Evolutionary conservation across 1,140 invertebrate genomes (phyloP), one percentile per base, ranked within the genome.

Genomic region (Caenorhabditis latens): DNA sequence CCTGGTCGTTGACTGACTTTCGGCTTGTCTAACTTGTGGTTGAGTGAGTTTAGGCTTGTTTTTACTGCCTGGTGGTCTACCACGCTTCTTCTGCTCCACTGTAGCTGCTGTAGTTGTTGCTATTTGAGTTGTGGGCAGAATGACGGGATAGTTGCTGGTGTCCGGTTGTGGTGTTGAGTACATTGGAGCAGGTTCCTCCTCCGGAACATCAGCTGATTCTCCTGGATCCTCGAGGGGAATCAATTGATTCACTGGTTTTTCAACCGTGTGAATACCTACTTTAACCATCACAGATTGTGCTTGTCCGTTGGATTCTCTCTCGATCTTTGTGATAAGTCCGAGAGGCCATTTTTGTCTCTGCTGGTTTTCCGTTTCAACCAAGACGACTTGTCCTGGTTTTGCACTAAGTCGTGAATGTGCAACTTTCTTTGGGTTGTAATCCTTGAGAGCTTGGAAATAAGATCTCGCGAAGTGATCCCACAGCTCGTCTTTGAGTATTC

Each of bases 141-240:
- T n/a, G n/a, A n/a, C n/a, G n/a, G n/a, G n/a, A n/a, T n/a, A n/a
- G n/a, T n/a, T n/a, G n/a, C n/a, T n/a, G n/a, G n/a, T n/a, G n/a
- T n/a, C n/a, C n/a, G n/a, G n/a, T n/a, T n/a, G n/a, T n/a, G n/a
- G n/a, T n/a, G n/a, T n/a, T n/a, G n/a, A n/a, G n/a, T n/a, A n/a
- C n/a, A n/a, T n/a, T n/a, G n/a, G n/a, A n/a, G n/a, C n/a, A n/a
- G n/a, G n/a, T n/a, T n/a, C n/a, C n/a, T n/a, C n/a, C n/a, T n/a
- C n/a, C n/a, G n/a, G n/a, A n/a, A n/a, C n/a, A n/a, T n/a, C n/a
- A n/a, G n/a, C n/a, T n/a, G n/a, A n/a, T n/a, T 50, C 48, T 58
- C 55, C 58, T 63, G 58, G 58, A 63, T 63, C 63, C 14, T 67
- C 63, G 7, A 67, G 63, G 1, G 63, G 63, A 6, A 67, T 67